Base-by-base conservation (phyloP, 2,797 vertebrate species). In the Mallotus villosus region DNA sequence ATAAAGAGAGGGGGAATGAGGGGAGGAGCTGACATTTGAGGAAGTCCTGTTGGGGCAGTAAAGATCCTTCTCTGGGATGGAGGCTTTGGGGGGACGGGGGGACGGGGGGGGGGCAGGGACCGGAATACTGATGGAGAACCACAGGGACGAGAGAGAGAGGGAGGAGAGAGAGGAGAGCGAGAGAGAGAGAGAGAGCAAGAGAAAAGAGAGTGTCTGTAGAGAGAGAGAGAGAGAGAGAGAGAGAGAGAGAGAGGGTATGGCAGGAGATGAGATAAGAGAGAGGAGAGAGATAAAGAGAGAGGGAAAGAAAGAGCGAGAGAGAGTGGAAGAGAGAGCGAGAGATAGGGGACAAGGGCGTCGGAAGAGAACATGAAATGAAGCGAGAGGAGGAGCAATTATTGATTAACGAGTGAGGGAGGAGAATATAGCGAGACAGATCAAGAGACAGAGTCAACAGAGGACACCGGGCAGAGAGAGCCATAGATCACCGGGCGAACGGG, bases 41-140 rank as follows among this genome's bases (percentile, higher is more conserved):
- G 78, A 74, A 89, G 86, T 89, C 90, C 89, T 90, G 79, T 85
- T 72, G 79, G 85, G 84, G 85, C 81, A 80, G 84, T 92, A 87
- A 91, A 93, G 86, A 84, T 88, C 89, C 84, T 78, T 53, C 88
- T 72, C 74, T 62, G 72, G 74, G 73, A 78, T 82, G 17, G 12
- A 75, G 73, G 82, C 74, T 71, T 78, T 58, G 24, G 60, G 82
- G 76, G 73, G 37, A 79, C 75, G 77, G 6, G 16, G 63, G 37
- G 59, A 12, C 0, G 16, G 73, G 19, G 22, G 66, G n/a, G n/a
- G 67, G 73, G 25, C 64, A 58, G 51, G 37, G 62, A 34, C 32
- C 6, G 5, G 32, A 34, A 34, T 34, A 3, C 32, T 34, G 32
- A 34, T 34, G 32, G 32, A 34, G 32, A 34, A 34, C 32, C 32